A percentile compares a stretch with the other conserved stretches of the same genome.
These are phyloP conservation scores for Ammodytes dubius DNA, from an alignment of 2,113 vertebrate species.

Conservation along the genomic window DNA sequence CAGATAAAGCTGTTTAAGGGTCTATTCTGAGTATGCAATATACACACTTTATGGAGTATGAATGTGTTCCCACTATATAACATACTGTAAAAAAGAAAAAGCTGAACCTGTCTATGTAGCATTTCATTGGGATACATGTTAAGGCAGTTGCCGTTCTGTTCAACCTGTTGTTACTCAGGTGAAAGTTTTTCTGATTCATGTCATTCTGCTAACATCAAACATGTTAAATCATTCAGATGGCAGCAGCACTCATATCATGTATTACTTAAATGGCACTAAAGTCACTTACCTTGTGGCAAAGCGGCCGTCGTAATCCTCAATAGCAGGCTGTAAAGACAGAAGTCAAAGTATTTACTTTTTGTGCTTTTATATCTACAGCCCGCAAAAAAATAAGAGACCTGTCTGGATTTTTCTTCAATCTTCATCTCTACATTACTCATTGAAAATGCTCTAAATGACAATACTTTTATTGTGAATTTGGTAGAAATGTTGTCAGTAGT, in stretches of 20 bases:
- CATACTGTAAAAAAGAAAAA: not conserved
- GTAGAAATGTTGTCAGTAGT: no score
- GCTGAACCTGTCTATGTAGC: not conserved
- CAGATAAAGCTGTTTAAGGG: not conserved
- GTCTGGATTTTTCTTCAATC: no score
- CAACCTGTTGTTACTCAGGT: not conserved
- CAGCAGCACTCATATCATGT: conserved; percentile 27
- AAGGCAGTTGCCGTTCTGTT: conserved; percentile 15
- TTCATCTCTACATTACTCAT: no score
- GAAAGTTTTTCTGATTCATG: not conserved
- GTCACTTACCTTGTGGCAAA: conserved; percentile 94
- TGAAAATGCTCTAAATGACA: no score
- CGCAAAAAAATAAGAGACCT: no score
- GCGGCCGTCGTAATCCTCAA: conserved; percentile 94
- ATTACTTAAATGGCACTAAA: conserved; percentile 42
- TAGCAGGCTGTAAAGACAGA: conserved; percentile 84
- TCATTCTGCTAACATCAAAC: not conserved
- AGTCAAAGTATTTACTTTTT: conserved; percentile 4
- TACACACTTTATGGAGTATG: not conserved
- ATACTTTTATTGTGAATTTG: no score
- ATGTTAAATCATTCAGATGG: conserved; percentile 27
- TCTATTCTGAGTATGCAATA: not conserved
- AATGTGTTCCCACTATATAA: not conserved
- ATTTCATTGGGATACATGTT: not conserved
- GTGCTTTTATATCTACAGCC: not conserved